Evolutionary conservation across 1,140 invertebrate genomes (phyloP), one percentile per base, ranked within the genome.

Genomic region (Aphis gossypii): DNA sequence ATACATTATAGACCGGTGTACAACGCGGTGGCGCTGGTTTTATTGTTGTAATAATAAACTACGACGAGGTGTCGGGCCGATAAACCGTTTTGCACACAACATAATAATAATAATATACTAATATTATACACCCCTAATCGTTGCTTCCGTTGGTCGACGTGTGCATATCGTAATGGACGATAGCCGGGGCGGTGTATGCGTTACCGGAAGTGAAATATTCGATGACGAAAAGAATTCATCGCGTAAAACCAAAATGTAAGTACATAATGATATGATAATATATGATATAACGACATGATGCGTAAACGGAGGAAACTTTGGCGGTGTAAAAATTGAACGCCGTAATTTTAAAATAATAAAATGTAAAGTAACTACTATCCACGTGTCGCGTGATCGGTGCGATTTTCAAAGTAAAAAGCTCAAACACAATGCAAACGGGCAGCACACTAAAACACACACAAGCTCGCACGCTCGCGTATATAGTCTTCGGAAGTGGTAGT

Each of bases 111-210:
- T 18, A 14, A 35, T 76, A 18, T 56, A 56, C 25, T 68, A 68
- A 68, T 76, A n/a, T n/a, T n/a, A n/a, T 76, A 76, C 60, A 76
- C 60, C 60, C 60, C 60, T 76, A 76, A 76, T 76, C 60, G 60
- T 35, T 0, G 60, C 5, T 76, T n/a, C 60, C 60, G 60, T 76
- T n/a, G 60, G 30, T 76, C n/a, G 14, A 76, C 60, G 60, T 76
- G 60, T n/a, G 60, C 60, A 76, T n/a, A 76, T 76, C 60, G 23
- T n/a, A 18, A 76, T n/a, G 60, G 60, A 11, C 2, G 60, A n/a
- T 76, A n/a, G n/a, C 14, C n/a, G 60, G 30, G 60, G 30, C n/a
- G 60, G 8, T 18, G 8, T 18, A n/a, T 18, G 4, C 30, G 30
- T n/a, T n/a, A 76, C 60, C 60, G 60, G 60, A 76, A 76, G 60